Percentiles rank a stretch among this genome's conserved stretches.
These are phyloP conservation scores for Eubasilissa regina DNA, from an alignment of 1,140 invertebrate genomes.

Conservation along the genomic window DNA sequence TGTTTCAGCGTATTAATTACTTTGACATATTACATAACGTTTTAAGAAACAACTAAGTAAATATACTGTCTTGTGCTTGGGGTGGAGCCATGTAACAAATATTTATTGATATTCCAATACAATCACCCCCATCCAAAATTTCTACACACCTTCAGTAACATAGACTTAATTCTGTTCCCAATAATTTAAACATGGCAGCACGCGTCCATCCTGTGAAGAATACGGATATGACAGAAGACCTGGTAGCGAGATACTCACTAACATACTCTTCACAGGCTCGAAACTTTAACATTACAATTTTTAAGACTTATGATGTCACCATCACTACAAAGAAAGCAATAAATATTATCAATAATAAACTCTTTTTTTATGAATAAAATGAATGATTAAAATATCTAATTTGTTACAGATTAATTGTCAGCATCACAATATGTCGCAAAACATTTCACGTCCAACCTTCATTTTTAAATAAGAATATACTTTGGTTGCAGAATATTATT, in stretches of 20 bases:
- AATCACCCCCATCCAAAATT: no score
- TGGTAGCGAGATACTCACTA: no score
- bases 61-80: neutral
- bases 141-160: no score
- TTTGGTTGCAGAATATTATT: slow-evolving; percentile 37
- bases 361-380: slow-evolving; percentile 27
- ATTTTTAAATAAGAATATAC: slow-evolving; percentile 33
- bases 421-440: neutral
- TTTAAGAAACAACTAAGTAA: slow-evolving; percentile 4
- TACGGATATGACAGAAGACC: no score
- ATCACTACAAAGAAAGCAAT: slow-evolving; percentile 33
- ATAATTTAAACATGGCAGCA: no score
- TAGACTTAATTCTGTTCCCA: no score
- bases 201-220: no score
- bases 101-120: no score
- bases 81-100: no score
- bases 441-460: neutral
- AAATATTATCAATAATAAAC: slow-evolving; percentile 37
- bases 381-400: slow-evolving; percentile 25
- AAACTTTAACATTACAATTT: slow-evolving; percentile 4
- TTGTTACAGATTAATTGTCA: slow-evolving; percentile 12
- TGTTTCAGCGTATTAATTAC: slow-evolving; percentile 10
- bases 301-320: slow-evolving; percentile 11
- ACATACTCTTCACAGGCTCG: neutral
- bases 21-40: neutral